Base-by-base conservation (phyloP, 2,797 vertebrate genomes). In the Phrynocephalus forsythii region DNA sequence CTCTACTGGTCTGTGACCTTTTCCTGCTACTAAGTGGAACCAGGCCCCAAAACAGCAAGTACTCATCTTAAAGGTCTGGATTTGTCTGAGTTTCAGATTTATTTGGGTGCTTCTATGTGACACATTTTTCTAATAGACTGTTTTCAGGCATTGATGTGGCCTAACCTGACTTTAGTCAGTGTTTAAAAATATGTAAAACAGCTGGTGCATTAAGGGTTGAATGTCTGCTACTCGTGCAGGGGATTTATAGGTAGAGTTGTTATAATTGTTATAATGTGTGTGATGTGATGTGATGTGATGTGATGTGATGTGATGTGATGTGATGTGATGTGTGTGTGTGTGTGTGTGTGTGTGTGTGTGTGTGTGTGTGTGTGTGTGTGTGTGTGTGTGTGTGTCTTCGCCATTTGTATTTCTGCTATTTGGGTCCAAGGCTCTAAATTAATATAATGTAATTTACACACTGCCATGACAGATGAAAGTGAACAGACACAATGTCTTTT, bases 381-480 rank as follows among this genome's bases (percentile, higher is more conserved):
- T 33, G 33, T 44, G 38, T 44, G 38, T 44, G 38, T 44, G 38
- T 44, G 6, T 92, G 67, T 18, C 6, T 88, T 79, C 68, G 15
- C 63, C 44, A 80, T 75, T 76, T 73, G 91, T 88, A 93, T 95
- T 94, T 94, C 94, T 94, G 89, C 63, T 76, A 80, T 85, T 84
- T 94, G 77, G 90, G 89, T 90, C 89, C 92, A 79, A 93, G 86
- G 92, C 90, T 92, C 79, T 79, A 91, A 91, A 91, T 94, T 87
- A 93, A 91, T 94, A 93, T 90, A 81, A 86, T 9, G 16, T 88
- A 90, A 76, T 90, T 89, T 91, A 87, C 90, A 91, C 66, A 69
- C 78, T 66, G 60, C 76, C 92, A 87, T 93, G 94, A 93, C 89
- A 89, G 88, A 93, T 94, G 88, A 85, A 91, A 79, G 71, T 86